Evolutionary conservation across 2,113 vertebrate genomes (phyloP), one percentile per base, ranked within the genome.

Genomic region (Triplophysa tibetana): DNA sequence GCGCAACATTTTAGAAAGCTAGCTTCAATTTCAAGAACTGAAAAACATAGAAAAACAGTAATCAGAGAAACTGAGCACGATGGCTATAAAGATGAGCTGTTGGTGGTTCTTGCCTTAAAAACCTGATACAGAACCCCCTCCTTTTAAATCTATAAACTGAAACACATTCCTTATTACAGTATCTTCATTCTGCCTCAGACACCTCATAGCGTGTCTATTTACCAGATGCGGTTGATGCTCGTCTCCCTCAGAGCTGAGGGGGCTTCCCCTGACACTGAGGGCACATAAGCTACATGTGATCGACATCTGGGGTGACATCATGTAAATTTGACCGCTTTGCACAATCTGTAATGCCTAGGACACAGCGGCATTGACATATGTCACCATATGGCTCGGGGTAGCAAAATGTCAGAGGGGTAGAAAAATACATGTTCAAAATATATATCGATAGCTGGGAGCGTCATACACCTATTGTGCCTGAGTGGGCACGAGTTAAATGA

Each of bases 311-410:
- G 79, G 76, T 81, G 79, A 83, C 79, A 81, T 76, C 70, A 79
- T 83, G 79, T 81, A 79, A 86, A 81, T 83, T 68, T 86, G 84
- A 83, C 84, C 82, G 76, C 84, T 81, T 80, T 29, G 79, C 72
- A 75, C 82, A 83, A 79, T 77, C 69, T 81, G 81, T 79, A 76
- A 78, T 72, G 66, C 69, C 65, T 58, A 81, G 70, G 62, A 76
- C 79, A 81, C 66, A 83, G 29, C n/a, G 52, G 70, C 75, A 66
- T 76, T 76, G 75, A 76, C 84, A 85, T 85, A 85, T 85, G 81
- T 75, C 77, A 74, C 84, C 81, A 83, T 82, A 85, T 85, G 84
- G 78, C 65, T 66, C 14, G 9, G 60, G 45, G 60, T 43, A 48
- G n/a, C 41, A 60, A 56, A 50, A 80, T 65, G 58, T 58, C 19